Conservation (phyloP, 2,888 invertebrate species). For the Cheilosia vernalis region DNA sequence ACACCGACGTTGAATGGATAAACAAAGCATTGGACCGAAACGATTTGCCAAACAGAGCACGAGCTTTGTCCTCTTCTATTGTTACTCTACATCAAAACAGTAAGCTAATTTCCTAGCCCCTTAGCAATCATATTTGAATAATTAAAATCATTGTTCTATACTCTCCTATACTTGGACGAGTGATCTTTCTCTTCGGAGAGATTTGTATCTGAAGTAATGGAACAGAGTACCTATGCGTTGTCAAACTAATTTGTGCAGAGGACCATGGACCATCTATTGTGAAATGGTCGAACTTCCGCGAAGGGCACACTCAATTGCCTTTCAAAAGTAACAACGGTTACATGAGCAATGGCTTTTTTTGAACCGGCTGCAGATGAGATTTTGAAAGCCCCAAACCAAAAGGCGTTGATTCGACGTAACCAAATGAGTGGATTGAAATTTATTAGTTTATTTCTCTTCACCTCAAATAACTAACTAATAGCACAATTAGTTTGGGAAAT, state of each 20-base stretch:
- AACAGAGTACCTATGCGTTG: background rate
- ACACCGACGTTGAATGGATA: conserved; percentile 16
- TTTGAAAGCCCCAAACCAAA: too few species aligned
- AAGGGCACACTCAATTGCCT: background rate
- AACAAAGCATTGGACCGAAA: conserved; percentile 19
- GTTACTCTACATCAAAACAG: conserved; percentile 1
- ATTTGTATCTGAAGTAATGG: background rate
- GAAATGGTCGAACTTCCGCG: background rate
- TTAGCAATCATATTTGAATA: conserved; percentile 33
- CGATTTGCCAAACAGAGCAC: conserved; percentile 6
- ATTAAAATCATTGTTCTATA: conserved; percentile 15
- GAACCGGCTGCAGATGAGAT: too few species aligned
- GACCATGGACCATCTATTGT: background rate
- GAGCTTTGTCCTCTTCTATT: conserved; percentile 11
- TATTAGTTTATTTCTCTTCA: too few species aligned
- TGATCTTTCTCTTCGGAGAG: background rate
- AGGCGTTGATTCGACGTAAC: too few species aligned
- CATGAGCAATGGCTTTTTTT: background rate
- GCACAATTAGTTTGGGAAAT: too few species aligned
- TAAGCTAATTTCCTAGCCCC: conserved; percentile 31
- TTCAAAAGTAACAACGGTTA: background rate
- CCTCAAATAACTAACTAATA: too few species aligned
- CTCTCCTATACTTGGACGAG: background rate
- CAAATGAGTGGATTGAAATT: too few species aligned
- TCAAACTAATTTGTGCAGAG: background rate